phyloP scores from a whole-genome alignment of 2,888 invertebrate species.

The Lobophora halterata region DNA sequence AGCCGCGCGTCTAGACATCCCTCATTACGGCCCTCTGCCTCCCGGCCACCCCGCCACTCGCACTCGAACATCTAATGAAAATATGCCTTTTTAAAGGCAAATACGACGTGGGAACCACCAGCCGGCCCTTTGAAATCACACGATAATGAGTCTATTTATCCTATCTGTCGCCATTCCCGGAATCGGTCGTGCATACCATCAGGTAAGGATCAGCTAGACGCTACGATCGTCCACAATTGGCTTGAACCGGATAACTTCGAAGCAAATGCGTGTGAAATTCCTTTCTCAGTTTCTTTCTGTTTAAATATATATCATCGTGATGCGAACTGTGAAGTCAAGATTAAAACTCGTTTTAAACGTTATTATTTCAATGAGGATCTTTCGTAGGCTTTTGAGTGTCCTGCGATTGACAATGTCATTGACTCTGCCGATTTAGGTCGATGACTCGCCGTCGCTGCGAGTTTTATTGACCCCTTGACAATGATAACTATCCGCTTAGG shows the following conservation, averaged over 20 bases:
- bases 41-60: conserved; percentile 36
- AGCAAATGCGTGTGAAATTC: conserved; percentile 13
- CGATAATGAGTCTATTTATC: conserved; percentile 4
- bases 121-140: background rate
- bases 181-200: background rate
- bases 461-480: conserved; percentile 29
- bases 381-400: conserved; percentile 20
- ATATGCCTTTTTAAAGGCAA: conserved; percentile 56
- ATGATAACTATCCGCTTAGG: conserved; percentile 29
- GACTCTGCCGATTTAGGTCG: conserved; percentile 32
- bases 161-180: background rate
- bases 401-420: conserved; percentile 30
- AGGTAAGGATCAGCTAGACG: conserved; percentile 5
- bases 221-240: conserved; percentile 8
- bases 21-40: conserved; percentile 52
- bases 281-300: conserved; percentile 12
- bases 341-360: conserved; percentile 17
- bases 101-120: conserved; percentile 18
- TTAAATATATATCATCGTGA: conserved; percentile 12
- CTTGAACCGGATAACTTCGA: conserved; percentile 8
- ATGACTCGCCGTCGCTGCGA: conserved; percentile 26
- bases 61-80: conserved; percentile 55
- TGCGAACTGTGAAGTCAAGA: conserved; percentile 18
- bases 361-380: conserved; percentile 15
- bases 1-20: conserved; percentile 69